Conservation (phyloP, 1,140 invertebrate genomes). For the Meloidogyne hapla region DNA sequence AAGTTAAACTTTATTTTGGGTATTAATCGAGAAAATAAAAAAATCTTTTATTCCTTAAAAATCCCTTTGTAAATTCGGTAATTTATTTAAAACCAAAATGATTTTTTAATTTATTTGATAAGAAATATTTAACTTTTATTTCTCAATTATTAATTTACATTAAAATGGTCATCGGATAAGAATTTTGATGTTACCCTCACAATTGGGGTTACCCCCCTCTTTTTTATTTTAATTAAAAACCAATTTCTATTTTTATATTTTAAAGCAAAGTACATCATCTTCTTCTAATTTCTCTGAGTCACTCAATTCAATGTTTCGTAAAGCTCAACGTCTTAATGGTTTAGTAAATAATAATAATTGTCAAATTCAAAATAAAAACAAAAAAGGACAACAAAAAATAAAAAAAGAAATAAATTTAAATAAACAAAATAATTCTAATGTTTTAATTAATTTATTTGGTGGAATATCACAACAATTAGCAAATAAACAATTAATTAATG, state of each 20-base stretch:
- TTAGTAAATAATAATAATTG: slow-evolving; percentile 11
- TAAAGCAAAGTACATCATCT: slow-evolving; percentile 13
- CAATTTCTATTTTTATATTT: neutral
- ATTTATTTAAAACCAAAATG: too few species aligned
- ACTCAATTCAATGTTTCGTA: slow-evolving; percentile 17
- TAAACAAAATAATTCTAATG: neutral
- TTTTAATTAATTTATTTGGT: slow-evolving; percentile 1
- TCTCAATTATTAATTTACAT: too few species aligned
- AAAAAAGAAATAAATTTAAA: neutral
- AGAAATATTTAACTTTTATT: too few species aligned
- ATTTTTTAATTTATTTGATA: too few species aligned
- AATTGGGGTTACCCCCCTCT: too few species aligned
- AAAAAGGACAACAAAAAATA: neutral
- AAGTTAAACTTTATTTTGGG: too few species aligned
- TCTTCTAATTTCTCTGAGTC: neutral
- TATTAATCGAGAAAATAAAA: too few species aligned
- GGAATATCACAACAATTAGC: neutral
- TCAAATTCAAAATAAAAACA: neutral
- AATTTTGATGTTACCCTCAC: too few species aligned
- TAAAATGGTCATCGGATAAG: too few species aligned
- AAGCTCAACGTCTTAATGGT: slow-evolving; percentile 21
- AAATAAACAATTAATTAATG: neutral
- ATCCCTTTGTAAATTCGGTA: too few species aligned
- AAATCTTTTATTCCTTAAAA: too few species aligned
- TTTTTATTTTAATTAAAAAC: too few species aligned